Base-by-base conservation (phyloP, 2,113 vertebrate genomes). In the Ptyas mucosa region DNA sequence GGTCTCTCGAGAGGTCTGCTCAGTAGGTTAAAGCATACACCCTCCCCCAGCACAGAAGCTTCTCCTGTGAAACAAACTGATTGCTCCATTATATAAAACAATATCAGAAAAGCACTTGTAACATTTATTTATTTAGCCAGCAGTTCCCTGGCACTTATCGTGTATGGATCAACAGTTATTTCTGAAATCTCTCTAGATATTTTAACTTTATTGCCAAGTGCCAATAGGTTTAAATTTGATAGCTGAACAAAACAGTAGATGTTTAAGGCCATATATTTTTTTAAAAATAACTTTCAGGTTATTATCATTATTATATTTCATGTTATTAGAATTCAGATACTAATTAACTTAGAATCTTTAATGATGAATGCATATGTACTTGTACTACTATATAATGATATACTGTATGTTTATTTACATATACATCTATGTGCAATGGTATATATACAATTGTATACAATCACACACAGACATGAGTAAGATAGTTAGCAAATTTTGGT, bases 41-140 rank as follows among this genome's bases (percentile, higher is more conserved):
- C 29, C 55, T 87, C 1, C 34, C 34, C 24, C 81, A 93, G 88
- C 61, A 20, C 81, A 94, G 52, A 89, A 18, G 94, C 94, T 95
- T 95, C 1, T 92, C 34, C 46, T 85, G 10, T 92, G 88, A 55
- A 64, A 90, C 88, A 75, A 5, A 61, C 91, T 61, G 15, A 39
- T 92, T 93, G 3, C 15, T 92, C 86, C 34, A 52, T 89, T 90
- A 81, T 0, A 88, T 75, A 53, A 93, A 89, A 15, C 91, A 94
- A 54, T 92, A 89, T 92, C 24, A 54, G 91, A 34, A 89, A 91
- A 0, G 2, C 54, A 92, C 86, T 93, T 57, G 81, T 15, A 3
- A 34, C 46, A 29, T 29, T 88, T 91, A 89, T 55, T 29, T 91
- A 57, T 55, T 29, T 91, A 57, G 0, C 57, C 64, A 75, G 2